Evolutionary conservation across 2,113 vertebrate genomes (phyloP).

Genomic region (Passer montanus): DNA sequence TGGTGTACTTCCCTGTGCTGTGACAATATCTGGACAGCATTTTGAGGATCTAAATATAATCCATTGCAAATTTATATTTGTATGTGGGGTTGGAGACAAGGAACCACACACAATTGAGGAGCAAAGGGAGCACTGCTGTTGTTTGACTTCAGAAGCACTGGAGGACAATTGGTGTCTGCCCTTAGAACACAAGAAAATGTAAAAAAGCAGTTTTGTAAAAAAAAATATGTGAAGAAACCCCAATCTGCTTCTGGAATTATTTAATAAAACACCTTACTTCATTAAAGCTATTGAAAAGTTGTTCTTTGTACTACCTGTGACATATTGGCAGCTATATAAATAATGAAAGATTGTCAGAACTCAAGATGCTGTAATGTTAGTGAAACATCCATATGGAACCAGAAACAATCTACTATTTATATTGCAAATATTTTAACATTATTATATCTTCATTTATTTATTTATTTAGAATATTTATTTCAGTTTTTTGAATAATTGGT

Average conservation of each 20-base stretch:
- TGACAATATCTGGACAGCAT: neutral
- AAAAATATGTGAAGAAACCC: neutral
- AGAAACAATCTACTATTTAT: neutral
- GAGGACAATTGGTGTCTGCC: neutral
- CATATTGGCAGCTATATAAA: neutral
- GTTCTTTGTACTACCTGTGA: neutral
- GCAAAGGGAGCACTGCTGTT: neutral
- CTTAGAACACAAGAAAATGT: neutral
- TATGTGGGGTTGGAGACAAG: neutral
- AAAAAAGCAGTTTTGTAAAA: neutral
- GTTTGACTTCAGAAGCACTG: neutral
- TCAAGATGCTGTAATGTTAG: neutral
- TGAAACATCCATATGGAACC: neutral
- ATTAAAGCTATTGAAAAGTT: neutral
- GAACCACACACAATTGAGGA: neutral
- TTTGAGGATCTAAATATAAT: neutral
- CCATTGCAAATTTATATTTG: neutral
- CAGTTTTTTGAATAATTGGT: fast-evolving
- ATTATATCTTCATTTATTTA: neutral
- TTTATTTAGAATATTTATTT: neutral
- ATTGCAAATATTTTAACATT: neutral
- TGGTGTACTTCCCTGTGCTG: neutral
- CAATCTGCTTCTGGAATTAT: neutral
- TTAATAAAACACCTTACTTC: neutral
- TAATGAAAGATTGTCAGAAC: neutral